A percentile compares a stretch with the other conserved stretches of the same genome.
Conservation (phyloP, 2,113 vertebrate genomes). For the Butorides virescens region DNA sequence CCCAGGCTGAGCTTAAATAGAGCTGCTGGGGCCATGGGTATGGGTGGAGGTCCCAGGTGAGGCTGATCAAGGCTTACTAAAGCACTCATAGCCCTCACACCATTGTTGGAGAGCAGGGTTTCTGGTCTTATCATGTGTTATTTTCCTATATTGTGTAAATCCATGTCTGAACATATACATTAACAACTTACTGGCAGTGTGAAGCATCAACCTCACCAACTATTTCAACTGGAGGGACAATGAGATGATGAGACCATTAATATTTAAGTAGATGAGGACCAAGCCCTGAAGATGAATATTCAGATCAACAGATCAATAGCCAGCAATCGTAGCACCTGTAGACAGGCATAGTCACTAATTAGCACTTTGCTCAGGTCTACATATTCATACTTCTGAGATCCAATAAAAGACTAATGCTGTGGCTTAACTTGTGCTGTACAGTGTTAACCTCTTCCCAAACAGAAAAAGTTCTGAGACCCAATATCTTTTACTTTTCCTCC, state of each 20-base stretch:
- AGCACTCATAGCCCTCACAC: background rate
- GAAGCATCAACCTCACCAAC: background rate
- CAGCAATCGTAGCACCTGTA: background rate
- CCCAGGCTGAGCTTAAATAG: background rate
- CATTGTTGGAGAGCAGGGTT: background rate
- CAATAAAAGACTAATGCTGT: background rate
- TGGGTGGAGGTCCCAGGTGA: background rate
- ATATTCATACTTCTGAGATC: background rate
- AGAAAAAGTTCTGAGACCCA: background rate
- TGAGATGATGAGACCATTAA: background rate
- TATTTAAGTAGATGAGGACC: background rate
- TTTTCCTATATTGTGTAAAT: background rate
- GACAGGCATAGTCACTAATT: background rate
- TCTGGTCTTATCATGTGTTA: background rate
- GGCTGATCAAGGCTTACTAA: background rate
- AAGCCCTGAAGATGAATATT: background rate
- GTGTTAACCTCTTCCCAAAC: background rate
- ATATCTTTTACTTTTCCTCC: background rate
- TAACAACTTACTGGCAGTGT: background rate
- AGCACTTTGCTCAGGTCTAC: background rate
- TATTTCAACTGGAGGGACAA: background rate
- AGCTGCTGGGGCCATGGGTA: background rate
- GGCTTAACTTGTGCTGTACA: background rate
- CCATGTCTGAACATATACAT: fast-evolving
- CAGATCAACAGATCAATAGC: background rate